Evolutionary conservation across 2,113 vertebrate species (phyloP), one percentile per base, ranked within the genome.

Genomic region (Neomonachus schauinslandi): DNA sequence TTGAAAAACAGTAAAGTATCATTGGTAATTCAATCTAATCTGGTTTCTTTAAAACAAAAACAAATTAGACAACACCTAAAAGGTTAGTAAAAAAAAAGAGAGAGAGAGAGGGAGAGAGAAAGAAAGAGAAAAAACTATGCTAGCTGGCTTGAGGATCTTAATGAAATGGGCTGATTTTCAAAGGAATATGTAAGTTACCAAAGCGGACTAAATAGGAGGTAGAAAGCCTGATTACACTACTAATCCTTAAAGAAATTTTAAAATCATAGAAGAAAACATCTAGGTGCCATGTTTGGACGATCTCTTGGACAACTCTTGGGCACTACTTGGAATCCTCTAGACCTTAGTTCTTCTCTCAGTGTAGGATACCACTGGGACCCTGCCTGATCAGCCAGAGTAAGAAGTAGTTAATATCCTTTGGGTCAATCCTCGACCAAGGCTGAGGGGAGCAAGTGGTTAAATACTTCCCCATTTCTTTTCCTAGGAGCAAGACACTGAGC

Each of bases 81-180:
- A 67, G 8, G 59, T 10, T 74, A 57, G 14, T 8, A 49, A 53
- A n/a, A 57, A 31, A n/a, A 83, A 21, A 12, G 21, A 69, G 16
- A 33, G 12, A 24, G 33, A 71, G 46, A 42, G 26, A 49, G 51
- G 3, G 14, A 69, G 67, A 13, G 11, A 31, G 53, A 89, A 7
- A 21, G 31, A 69, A 42, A 65, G 36, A 55, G 42, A 36, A 39
- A 42, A 76, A 65, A 28, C 15, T 24, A 10, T 13, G 22, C 5
- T 80, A 19, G 36, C 4, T 6, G 53, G 80, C 88, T 79, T 85
- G n/a, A 96, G 36, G 57, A 74, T 85, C 96, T 85, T 92, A n/a
- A 81, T 89, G 72, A 95, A 91, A 82, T 57, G n/a, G n/a, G 21
- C 49, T 89, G 61, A 53, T 76, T 85, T 79, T 97, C 33, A 87